Percentiles rank a stretch among this genome's conserved stretches.
These are phyloP conservation scores for Aptenodytes forsteri DNA, from an alignment of 2,113 vertebrate genomes.

Conservation along the genomic window DNA sequence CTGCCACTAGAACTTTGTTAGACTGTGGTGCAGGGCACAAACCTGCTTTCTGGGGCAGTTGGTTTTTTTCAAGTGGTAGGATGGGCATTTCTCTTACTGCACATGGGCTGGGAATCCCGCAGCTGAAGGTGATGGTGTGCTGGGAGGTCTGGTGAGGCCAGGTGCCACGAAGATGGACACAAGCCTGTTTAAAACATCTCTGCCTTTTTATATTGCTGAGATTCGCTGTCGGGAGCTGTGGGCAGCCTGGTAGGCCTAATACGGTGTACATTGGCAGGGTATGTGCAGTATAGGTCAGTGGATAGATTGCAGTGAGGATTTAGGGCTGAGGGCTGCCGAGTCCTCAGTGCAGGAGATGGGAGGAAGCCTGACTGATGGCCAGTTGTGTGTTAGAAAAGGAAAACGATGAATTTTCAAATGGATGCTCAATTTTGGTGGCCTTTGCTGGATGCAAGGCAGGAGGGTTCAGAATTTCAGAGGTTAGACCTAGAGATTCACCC, in stretches of 20 bases:
- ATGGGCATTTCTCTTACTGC: background rate
- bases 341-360: background rate
- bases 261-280: rapidly evolving
- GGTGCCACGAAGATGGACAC: background rate
- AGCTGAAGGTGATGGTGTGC: background rate
- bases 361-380: background rate
- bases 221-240: rapidly evolving
- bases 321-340: background rate
- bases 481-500: background rate
- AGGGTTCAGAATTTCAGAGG: background rate
- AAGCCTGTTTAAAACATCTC: background rate
- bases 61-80: background rate
- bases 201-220: background rate
- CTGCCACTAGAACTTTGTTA: background rate
- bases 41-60: background rate
- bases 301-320: background rate
- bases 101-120: rapidly evolving
- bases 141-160: background rate
- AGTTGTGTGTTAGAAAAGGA: background rate
- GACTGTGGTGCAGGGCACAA: background rate
- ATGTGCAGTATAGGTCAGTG: rapidly evolving
- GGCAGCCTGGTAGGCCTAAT: background rate
- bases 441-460: background rate
- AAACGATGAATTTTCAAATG: background rate
- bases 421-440: background rate